phyloP scores from a whole-genome alignment of 2,797 vertebrate genomes.

The Acrossocheilus wenchowensis region DNA sequence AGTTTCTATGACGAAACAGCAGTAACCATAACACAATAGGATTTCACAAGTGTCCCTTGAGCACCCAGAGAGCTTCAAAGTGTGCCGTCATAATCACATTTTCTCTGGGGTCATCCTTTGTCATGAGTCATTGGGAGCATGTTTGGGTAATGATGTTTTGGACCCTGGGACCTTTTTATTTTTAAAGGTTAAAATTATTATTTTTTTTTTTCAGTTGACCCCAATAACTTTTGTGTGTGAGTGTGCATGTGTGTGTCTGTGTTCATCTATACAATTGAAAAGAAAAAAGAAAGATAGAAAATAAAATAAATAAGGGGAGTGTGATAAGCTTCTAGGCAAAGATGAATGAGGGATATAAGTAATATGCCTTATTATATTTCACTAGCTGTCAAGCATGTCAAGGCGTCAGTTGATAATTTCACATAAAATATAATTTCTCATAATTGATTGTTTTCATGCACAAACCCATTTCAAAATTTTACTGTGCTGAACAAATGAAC shows the following conservation, averaged over 20 bases:
- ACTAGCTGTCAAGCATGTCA: not conserved
- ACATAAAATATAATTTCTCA: not conserved
- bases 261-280: not conserved
- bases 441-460: not conserved
- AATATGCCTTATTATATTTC: not conserved
- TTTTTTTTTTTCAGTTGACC: not conserved
- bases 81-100: slow-evolving; percentile 36
- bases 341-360: not conserved
- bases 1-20: slow-evolving; percentile 35
- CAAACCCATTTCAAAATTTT: not conserved
- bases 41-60: slow-evolving; percentile 36
- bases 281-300: not conserved
- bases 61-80: slow-evolving; percentile 31
- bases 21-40: slow-evolving; percentile 46
- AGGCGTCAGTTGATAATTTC: not conserved
- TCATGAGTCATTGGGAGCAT: slow-evolving; percentile 48
- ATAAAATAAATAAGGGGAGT: not conserved
- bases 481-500: not conserved
- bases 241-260: not conserved
- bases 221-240: not conserved
- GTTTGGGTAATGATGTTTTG: slow-evolving; percentile 45
- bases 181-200: not conserved
- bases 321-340: not conserved
- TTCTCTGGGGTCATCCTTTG: slow-evolving; percentile 29
- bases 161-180: slow-evolving; percentile 12